Percentiles rank a stretch among this genome's conserved stretches.
Conservation (phyloP, 2,797 vertebrate genomes). For the Ibycter americanus region DNA sequence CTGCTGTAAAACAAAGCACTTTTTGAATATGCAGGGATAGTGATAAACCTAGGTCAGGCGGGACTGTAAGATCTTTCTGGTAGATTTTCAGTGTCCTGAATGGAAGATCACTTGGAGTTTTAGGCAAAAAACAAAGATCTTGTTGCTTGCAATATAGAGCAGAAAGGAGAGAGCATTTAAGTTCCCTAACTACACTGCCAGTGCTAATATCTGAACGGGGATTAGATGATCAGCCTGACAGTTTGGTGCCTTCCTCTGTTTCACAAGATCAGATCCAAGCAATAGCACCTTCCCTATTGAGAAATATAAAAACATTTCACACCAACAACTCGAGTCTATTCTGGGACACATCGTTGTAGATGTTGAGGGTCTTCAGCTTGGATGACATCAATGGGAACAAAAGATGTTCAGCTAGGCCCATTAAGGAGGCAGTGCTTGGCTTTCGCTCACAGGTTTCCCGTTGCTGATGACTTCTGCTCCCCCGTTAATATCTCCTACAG, state of each 20-base stretch:
- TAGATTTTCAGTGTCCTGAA: not conserved
- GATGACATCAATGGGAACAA: not conserved
- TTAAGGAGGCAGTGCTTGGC: not conserved
- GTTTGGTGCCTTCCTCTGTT: not conserved
- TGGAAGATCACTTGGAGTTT: not conserved
- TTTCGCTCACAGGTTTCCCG: not conserved
- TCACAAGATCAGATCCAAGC: not conserved
- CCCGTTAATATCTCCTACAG: not conserved
- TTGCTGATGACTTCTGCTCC: not conserved
- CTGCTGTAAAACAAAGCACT: not conserved
- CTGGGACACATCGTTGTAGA: fast-evolving
- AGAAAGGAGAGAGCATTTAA: not conserved
- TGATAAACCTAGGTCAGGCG: not conserved
- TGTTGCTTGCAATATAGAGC: not conserved
- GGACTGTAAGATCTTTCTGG: not conserved
- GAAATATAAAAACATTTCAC: not conserved
- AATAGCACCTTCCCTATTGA: not conserved
- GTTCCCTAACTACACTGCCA: not conserved
- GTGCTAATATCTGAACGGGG: not conserved
- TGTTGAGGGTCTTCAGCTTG: not conserved
- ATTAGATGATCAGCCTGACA: not conserved
- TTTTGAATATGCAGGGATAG: not conserved
- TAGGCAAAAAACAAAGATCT: not conserved
- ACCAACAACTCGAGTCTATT: not conserved
- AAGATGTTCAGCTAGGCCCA: not conserved